A percentile compares a stretch with the other conserved stretches of the same genome.
Conservation (phyloP, 2,888 invertebrate genomes). For the Stenodera caucasica region DNA sequence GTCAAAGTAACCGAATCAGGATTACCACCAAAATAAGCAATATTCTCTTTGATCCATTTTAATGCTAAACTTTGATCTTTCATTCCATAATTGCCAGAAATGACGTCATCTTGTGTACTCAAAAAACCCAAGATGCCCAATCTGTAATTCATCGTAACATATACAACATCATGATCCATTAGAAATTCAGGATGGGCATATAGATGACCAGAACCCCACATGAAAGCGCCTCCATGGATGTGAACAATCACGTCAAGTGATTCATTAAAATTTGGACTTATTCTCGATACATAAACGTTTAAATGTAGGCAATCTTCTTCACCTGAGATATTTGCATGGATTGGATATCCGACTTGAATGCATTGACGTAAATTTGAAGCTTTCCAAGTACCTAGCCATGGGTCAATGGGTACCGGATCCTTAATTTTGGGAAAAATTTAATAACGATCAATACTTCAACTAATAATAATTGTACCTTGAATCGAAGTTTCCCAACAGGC, state of each 20-base stretch:
- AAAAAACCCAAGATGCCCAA: slow-evolving; percentile 75
- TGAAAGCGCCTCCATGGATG: slow-evolving; percentile 72
- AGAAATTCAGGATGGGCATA: too few relatives aligned
- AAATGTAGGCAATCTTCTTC: slow-evolving; percentile 70
- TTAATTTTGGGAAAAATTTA: too few relatives aligned
- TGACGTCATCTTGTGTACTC: slow-evolving; percentile 69
- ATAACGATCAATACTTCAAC: too few relatives aligned
- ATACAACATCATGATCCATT: slow-evolving; percentile 65
- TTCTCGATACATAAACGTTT: slow-evolving; percentile 66
- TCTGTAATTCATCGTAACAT: slow-evolving; percentile 71
- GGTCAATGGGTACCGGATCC: slow-evolving; percentile 59
- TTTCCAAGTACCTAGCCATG: slow-evolving; percentile 66
- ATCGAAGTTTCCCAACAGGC: slow-evolving; percentile 16
- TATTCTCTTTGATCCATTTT: slow-evolving; percentile 70
- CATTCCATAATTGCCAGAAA: slow-evolving; percentile 73
- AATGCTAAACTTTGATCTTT: slow-evolving; percentile 74
- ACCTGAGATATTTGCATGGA: too few relatives aligned
- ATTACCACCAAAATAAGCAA: slow-evolving; percentile 72
- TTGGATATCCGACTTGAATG: too few relatives aligned
- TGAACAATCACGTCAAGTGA: slow-evolving; percentile 68
- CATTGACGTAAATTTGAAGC: too few relatives aligned
- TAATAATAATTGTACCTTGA: not conserved
- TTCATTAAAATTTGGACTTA: too few relatives aligned
- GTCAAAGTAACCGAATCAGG: slow-evolving; percentile 68
- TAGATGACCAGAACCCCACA: slow-evolving; percentile 62